Conservation (phyloP, 2,797 vertebrate genomes). For the Cheirogaleus major region DNA sequence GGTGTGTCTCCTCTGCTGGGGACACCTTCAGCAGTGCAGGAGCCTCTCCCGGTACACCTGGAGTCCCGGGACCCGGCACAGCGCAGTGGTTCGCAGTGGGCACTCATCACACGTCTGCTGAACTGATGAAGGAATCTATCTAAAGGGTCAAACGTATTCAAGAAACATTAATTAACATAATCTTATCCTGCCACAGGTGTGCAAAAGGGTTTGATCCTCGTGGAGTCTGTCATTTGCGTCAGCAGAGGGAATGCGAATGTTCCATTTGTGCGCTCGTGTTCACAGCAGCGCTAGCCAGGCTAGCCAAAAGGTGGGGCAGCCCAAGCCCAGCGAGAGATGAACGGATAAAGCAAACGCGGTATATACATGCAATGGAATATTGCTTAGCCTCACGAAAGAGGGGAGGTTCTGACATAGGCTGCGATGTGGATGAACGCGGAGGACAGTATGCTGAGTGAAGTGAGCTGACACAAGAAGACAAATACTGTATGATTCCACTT, state of each 20-base stretch:
- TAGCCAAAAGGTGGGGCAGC: too few species aligned
- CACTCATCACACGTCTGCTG: background rate
- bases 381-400: background rate
- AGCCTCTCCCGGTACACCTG: rapidly evolving
- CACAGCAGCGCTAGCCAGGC: background rate
- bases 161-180: background rate
- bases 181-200: background rate
- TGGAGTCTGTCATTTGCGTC: background rate
- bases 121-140: background rate
- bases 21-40: background rate
- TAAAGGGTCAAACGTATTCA: background rate
- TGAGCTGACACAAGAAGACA: background rate
- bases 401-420: background rate
- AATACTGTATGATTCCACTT: rapidly evolving
- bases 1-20: background rate
- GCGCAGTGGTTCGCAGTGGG: background rate
- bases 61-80: background rate
- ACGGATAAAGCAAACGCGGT: too few species aligned
- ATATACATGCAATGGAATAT: rapidly evolving
- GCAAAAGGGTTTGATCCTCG: background rate
- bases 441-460: background rate
- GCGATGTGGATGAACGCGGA: background rate
- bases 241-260: background rate
- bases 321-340: background rate
- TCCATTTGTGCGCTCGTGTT: background rate